These are phyloP conservation scores for Enteromius anoplus DNA, from an alignment of 2,797 vertebrate genomes.

Conservation along the genomic window DNA sequence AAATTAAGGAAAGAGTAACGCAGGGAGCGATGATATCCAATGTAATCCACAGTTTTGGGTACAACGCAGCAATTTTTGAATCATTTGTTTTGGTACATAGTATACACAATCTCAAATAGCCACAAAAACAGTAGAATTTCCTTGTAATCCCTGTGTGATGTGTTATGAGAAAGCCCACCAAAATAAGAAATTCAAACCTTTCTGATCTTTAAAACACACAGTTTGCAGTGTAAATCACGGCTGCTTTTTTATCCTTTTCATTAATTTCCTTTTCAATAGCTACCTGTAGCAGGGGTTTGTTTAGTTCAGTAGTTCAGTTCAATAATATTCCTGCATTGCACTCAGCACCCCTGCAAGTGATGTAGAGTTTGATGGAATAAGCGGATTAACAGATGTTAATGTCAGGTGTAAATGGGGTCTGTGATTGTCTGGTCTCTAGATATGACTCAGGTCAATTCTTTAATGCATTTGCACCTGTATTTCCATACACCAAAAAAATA, in stretches of 20 bases:
- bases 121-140: neutral
- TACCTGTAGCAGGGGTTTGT: neutral
- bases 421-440: neutral
- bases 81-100: neutral
- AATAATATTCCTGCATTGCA: neutral
- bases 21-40: neutral
- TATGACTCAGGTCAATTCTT: neutral
- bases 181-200: too few species aligned
- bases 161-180: too few species aligned
- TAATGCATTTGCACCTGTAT: neutral
- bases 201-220: neutral
- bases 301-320: neutral
- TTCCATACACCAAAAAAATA: neutral
- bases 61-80: neutral
- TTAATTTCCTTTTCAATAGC: neutral
- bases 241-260: neutral
- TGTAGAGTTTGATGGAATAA: neutral
- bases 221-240: neutral
- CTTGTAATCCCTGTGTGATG: neutral
- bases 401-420: neutral
- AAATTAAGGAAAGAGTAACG: neutral
- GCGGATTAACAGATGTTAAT: neutral
- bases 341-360: neutral
- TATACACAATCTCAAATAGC: neutral
- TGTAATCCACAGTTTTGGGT: neutral